Conservation (phyloP, 37 sponge, comb jelly and placozoan genomes). For the Ephydatia muelleri region DNA sequence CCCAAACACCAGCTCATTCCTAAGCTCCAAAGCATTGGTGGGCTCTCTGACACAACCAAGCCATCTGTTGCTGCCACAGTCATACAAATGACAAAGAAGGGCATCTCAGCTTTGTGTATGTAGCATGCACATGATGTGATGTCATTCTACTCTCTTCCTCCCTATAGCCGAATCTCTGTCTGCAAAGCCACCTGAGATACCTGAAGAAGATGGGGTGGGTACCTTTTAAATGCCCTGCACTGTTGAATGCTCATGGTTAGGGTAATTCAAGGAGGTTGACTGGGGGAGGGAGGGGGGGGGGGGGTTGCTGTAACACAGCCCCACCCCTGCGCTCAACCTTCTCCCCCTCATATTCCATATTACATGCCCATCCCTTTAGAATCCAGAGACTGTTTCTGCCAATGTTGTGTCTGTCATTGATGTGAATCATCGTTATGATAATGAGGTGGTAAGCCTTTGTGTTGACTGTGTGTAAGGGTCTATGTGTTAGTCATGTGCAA, state of each 20-base stretch:
- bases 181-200: not conserved
- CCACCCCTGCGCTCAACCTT: no score
- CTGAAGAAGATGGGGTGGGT: not conserved
- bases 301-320: no score
- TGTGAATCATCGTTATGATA: no score
- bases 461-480: no score
- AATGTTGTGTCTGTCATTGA: no score
- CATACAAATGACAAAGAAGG: slow-evolving; percentile 71
- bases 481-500: no score
- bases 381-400: no score
- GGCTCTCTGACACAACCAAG: slow-evolving; percentile 44
- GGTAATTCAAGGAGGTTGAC: not conserved
- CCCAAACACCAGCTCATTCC: slow-evolving; percentile 29
- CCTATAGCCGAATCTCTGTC: not conserved
- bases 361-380: no score
- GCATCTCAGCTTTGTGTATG: slow-evolving; percentile 66
- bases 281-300: not conserved
- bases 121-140: not conserved
- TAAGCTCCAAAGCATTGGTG: slow-evolving; percentile 78
- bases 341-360: no score
- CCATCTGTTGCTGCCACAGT: slow-evolving; percentile 79
- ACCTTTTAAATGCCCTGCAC: not conserved
- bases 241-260: not conserved
- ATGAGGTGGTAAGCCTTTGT: no score
- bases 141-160: no score